Conservation (phyloP, 2,888 invertebrate species). For the Ditula angustiorana region DNA sequence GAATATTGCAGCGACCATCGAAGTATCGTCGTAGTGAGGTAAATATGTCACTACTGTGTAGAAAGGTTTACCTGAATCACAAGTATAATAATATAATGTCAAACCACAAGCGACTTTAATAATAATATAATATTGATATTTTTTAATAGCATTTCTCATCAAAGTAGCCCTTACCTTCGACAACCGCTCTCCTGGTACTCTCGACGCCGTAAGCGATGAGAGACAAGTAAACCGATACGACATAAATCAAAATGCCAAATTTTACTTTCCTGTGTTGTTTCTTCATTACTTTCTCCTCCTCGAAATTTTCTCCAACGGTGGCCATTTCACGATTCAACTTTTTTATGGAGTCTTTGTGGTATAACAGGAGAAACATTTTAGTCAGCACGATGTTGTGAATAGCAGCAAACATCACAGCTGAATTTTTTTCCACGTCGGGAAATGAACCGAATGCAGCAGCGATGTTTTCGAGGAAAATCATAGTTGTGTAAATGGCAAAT, state of each 20-base stretch:
- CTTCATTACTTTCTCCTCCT: constrained; percentile 64
- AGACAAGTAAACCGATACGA: constrained; percentile 70
- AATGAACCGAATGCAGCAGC: constrained; percentile 71
- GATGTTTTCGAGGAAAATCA: constrained; percentile 74
- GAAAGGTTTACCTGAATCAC: constrained; percentile 65
- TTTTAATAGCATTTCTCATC: constrained; percentile 2
- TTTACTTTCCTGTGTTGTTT: constrained; percentile 68
- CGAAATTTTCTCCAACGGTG: constrained; percentile 62
- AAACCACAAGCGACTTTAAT: not conserved
- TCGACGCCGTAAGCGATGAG: constrained; percentile 70
- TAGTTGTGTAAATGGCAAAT: constrained; percentile 66
- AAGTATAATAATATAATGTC: constrained; percentile 2
- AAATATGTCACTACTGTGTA: constrained; percentile 77
- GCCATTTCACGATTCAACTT: constrained; percentile 74
- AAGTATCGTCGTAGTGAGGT: constrained; percentile 66
- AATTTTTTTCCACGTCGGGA: constrained; percentile 74
- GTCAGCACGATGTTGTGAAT: constrained; percentile 73
- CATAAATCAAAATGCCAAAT: constrained; percentile 64
- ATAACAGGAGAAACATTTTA: constrained; percentile 71
- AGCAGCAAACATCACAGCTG: constrained; percentile 75
- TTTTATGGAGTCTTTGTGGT: constrained; percentile 69
- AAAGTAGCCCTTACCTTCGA: constrained; percentile 62
- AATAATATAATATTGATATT: too few relatives aligned
- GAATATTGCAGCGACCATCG: constrained; percentile 57
- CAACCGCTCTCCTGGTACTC: constrained; percentile 61